Evolutionary conservation across 2,888 invertebrate species (phyloP), one percentile per base, ranked within the genome.

Genomic region (Polyploca ridens): DNA sequence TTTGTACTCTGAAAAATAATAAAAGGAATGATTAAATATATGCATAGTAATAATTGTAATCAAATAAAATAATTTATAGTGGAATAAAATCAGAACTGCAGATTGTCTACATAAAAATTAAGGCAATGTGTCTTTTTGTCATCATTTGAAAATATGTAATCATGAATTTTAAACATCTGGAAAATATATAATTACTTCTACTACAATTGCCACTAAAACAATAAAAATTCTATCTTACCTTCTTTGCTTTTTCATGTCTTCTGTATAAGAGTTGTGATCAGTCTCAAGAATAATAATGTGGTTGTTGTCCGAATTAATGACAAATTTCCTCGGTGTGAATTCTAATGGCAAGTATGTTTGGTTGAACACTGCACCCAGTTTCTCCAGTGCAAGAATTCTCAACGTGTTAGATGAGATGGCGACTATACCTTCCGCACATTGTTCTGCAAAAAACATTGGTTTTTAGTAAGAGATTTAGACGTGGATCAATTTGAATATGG

Each of bases 401-500:
- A 99, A 94, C 0, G 99, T 99, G 84, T 99, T 99, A 1, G 99
- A 98, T 0, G 99, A 99, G 86, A 99, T 99, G 0, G 99, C 99
- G 0, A 99, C 99, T 76, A 99, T 99, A 74, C 99, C 99, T 90
- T 99, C 99, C 0, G 99, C 98, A 94, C 99, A 99, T 90, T 99
- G 99, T 90, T 99, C 99, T 74, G 87, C 82, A 88, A 73, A 13
- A n/a, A 68, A 69, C 71, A 66, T 64, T 14, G 11, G 6, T 14
- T 33, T 89, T 82, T 91, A 33, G 13, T 16, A 49, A n/a, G n/a
- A 14, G 7, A 58, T 11, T 64, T 70, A 33, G 6, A 13, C 13
- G 38, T 10, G 10, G 19, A 10, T 58, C 27, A 14, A 16, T 14
- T 27, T 33, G 33, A 41, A 35, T 58, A 27, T 35, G 14, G 14